Conservation (phyloP, 2,888 invertebrate genomes). For the Caenorhabditis becei region DNA sequence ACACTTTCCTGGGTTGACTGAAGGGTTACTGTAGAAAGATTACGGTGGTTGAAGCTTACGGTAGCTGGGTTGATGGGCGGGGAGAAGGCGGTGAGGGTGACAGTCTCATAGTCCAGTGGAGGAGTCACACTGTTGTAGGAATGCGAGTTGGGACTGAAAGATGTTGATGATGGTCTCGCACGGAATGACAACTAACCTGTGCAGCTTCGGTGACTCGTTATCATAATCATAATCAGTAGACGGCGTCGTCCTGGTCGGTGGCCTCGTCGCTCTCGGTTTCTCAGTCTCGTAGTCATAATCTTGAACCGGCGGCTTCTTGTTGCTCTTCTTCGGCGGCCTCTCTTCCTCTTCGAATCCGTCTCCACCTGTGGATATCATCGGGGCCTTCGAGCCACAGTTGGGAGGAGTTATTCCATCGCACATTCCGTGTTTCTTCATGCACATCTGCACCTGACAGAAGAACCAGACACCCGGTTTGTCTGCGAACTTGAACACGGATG, state of each 20-base stretch:
- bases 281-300: slow-evolving; percentile 49
- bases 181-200: too few species aligned
- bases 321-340: neutral
- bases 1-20: slow-evolving; percentile 70
- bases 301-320: slow-evolving; percentile 29
- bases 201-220: slow-evolving; percentile 56
- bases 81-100: slow-evolving; percentile 55
- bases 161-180: neutral
- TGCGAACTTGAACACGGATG: slow-evolving; percentile 81
- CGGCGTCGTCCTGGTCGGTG: slow-evolving; percentile 33
- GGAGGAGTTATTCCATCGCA: slow-evolving; percentile 76
- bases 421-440: slow-evolving; percentile 81
- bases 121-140: slow-evolving; percentile 49
- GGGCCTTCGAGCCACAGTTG: slow-evolving; percentile 58
- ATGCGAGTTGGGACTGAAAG: slow-evolving; percentile 56
- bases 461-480: slow-evolving; percentile 82
- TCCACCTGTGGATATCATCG: slow-evolving; percentile 1
- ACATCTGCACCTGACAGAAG: slow-evolving; percentile 82
- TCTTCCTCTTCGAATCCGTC: slow-evolving; percentile 34
- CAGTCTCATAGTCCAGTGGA: slow-evolving; percentile 51
- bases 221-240: slow-evolving; percentile 56
- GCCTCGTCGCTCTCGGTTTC: slow-evolving; percentile 31
- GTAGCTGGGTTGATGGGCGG: slow-evolving; percentile 54
- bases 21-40: slow-evolving; percentile 21
- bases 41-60: slow-evolving; percentile 12